Evolutionary conservation across 2,113 vertebrate species (phyloP).

Genomic region (Eubucco bourcierii): DNA sequence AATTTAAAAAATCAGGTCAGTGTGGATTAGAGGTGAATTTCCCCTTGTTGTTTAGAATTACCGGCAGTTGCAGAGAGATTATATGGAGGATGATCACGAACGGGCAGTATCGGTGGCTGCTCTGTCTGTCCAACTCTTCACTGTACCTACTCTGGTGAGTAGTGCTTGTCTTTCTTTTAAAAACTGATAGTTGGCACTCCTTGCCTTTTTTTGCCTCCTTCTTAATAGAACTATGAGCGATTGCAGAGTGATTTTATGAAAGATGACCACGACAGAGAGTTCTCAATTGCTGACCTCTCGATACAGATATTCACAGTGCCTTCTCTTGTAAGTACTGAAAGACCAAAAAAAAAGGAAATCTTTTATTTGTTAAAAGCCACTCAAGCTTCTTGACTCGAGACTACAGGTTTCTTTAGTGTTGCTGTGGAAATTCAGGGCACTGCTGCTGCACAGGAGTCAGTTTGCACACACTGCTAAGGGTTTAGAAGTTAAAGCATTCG

Average conservation of each 20-base stretch:
- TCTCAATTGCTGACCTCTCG: slow-evolving; percentile 96
- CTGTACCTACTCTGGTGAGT: slow-evolving; percentile 98
- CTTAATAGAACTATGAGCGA: slow-evolving; percentile 94
- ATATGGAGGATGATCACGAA: slow-evolving; percentile 99
- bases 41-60: slow-evolving; percentile 96
- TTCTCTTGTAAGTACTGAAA: slow-evolving; percentile 92
- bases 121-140: slow-evolving; percentile 99
- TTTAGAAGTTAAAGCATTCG: neutral
- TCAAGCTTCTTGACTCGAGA: slow-evolving; percentile 23
- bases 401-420: slow-evolving; percentile 15
- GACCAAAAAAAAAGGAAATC: slow-evolving; percentile 63
- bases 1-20: slow-evolving; percentile 69
- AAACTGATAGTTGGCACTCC: slow-evolving; percentile 83
- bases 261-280: slow-evolving; percentile 97
- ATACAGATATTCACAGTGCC: slow-evolving; percentile 98
- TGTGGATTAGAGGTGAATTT: slow-evolving; percentile 91
- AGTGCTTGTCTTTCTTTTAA: slow-evolving; percentile 76
- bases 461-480: neutral
- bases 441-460: neutral
- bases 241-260: slow-evolving; percentile 97
- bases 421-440: neutral
- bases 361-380: slow-evolving; percentile 63
- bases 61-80: slow-evolving; percentile 98
- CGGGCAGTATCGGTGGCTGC: slow-evolving; percentile 97
- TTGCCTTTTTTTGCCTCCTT: slow-evolving; percentile 84